Evolutionary conservation across 2,888 invertebrate genomes (phyloP), one percentile per base, ranked within the genome.

Genomic region (Melinaea marsaeus): DNA sequence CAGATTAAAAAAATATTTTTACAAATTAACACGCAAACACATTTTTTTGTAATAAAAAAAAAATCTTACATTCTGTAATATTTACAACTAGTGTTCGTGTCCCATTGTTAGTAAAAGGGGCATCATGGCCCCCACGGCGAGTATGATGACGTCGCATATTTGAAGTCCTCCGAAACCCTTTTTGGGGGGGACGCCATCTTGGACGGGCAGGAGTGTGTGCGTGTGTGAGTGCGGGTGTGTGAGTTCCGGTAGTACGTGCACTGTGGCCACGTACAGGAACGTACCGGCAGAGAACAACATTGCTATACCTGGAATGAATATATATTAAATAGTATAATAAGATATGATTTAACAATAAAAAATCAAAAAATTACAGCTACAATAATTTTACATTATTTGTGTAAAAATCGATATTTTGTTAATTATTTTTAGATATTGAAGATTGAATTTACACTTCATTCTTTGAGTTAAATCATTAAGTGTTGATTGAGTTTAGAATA

Each of bases 221-320:
- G 90, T 86, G 72, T 81, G 84, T 0, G 86, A 75, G 67, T 91
- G 91, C 0, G 75, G 67, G 45, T 92, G 90, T 45, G 96, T 96
- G 7, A 99, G 90, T 84, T 99, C 99, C 0, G 99, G 99, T 58
- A 99, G 83, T 0, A 99, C 99, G 84, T 99, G 99, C 0, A 99
- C 99, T 0, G 99, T 99, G 0, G 99, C 98, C 2, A 99, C 99
- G 82, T 99, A 99, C 0, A 99, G 92, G 88, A 99, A 99, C 13
- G 99, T 99, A 0, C 99, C 99, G 0, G 99, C 99, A 55, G 99
- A 99, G 86, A 99, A 99, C 46, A 99, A 87, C 98, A 99, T 98
- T 0, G 99, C 98, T 65, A 99, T 94, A 62, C 95, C 93, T 93
- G 82, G 0, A 83, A 83, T 61, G 62, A 33, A 60, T 47, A 46